These are phyloP conservation scores for Albula glossodonta DNA, from an alignment of 2,113 vertebrate species.

Conservation along the genomic window DNA sequence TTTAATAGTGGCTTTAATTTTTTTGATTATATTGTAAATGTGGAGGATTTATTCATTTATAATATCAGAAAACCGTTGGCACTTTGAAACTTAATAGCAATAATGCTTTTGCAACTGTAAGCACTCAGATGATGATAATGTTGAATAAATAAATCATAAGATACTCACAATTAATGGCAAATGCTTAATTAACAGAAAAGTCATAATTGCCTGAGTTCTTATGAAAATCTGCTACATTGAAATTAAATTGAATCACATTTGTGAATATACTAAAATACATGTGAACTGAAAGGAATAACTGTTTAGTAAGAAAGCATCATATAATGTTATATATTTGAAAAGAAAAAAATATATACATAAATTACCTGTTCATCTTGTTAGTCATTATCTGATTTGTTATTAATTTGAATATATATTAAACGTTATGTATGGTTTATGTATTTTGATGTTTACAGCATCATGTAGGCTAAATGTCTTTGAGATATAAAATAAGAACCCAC, in stretches of 20 bases:
- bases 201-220: neutral
- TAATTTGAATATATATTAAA: neutral
- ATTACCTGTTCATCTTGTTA: neutral
- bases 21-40: neutral
- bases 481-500: too few species aligned
- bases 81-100: slow-evolving; percentile 9
- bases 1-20: neutral
- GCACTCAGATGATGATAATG: neutral
- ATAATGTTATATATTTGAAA: neutral
- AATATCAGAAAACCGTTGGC: neutral
- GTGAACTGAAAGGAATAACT: neutral
- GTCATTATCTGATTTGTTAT: neutral
- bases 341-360: neutral
- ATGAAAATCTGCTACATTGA: neutral
- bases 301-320: neutral
- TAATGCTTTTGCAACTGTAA: slow-evolving; percentile 9
- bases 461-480: too few species aligned
- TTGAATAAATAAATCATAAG: slow-evolving; percentile 10
- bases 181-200: neutral
- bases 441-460: too few species aligned
- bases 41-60: neutral
- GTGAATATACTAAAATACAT: neutral
- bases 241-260: neutral
- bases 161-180: slow-evolving; percentile 10
- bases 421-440: too few species aligned